Evolutionary conservation across 2,113 vertebrate species (phyloP), one percentile per base, ranked within the genome.

Genomic region (Nannobrachium achirus): DNA sequence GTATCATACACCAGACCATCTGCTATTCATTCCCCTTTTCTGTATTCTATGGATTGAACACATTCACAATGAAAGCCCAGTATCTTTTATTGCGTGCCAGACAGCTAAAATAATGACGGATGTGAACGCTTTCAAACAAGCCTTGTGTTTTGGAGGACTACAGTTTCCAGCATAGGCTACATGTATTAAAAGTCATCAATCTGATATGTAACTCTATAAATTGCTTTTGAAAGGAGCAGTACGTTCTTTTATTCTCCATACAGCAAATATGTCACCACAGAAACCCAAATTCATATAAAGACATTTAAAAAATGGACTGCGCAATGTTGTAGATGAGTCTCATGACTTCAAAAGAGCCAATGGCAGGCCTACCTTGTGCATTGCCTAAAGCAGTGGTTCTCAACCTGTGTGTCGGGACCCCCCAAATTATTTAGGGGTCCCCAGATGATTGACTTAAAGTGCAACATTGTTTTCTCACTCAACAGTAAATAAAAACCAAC

Each of bases 31-130:
- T 87, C 60, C n/a, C 73, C 57, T 78, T 79, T 89, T 90, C 85
- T 84, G 88, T 85, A 85, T 90, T 88, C 75, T 78, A 76, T 87
- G 85, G 86, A 82, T 87, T 73, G 71, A 89, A 84, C 71, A 83
- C 64, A 58, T 73, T 70, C 58, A 71, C 74, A 82, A 81, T 77
- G 71, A 84, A 81, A 78, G 63, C 79, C 76, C 42, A 49, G 59
- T 46, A 80, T 62, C 78, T 89, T 91, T 92, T 79, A 91, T 90
- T 83, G 68, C 68, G 71, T 76, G 89, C 90, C 90, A 92, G 72
- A 71, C 79, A 71, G 76, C 69, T 65, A 52, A 79, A 85, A 79
- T 85, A 86, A 91, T 84, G 81, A 86, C 85, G 78, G 79, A 74
- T 77, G 76, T 77, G 56, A 78, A 90, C 69, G 80, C 77, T 79